Evolutionary conservation across 2,888 invertebrate genomes (phyloP), one percentile per base, ranked within the genome.

Genomic region (Oscheius sp.): DNA sequence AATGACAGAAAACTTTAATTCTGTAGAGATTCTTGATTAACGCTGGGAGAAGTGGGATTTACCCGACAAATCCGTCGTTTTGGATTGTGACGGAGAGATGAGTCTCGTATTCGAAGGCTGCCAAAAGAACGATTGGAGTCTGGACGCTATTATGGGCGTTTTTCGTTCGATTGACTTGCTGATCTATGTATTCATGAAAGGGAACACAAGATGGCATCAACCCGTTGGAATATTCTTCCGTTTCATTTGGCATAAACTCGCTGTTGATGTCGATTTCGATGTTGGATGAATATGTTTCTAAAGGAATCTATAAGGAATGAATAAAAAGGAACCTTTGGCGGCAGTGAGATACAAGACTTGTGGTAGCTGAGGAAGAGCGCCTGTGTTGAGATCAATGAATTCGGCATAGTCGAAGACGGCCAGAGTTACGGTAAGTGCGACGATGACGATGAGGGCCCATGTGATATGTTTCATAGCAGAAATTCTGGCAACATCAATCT

Each of bases 11-110:
- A 6, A 66, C 66, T 2, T 27, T 12, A 4, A 27, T 23, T 33
- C 52, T 65, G 33, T 17, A 65, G 17, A 15, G 23, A 33, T 52
- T 52, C 23, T 27, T 29, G 15, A 52, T 3, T 29, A n/a, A n/a
- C n/a, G n/a, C 15, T 6, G 25, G 17, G 4, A 2, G 25, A 12
- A 3, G 33, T n/a, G 15, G n/a, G n/a, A 10, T 20, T 58, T 33
- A 65, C 65, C 65, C 65, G 33, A 31, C 15, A 10, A 25, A 34
- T n/a, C 65, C 65, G 29, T 65, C 52, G 15, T 42, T 39, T 12
- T 52, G 50, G 8, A 65, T 10, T 15, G 34, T 65, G 31, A 65
- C 33, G 2, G 39, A n/a, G 6, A 65, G 20, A n/a, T 65, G 65
- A 4, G 29, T 37, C 15, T 23, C 15, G 17, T 65, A 52, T 20